Evolutionary conservation across 2,888 invertebrate species (phyloP).

Genomic region (Lithosia quadra): DNA sequence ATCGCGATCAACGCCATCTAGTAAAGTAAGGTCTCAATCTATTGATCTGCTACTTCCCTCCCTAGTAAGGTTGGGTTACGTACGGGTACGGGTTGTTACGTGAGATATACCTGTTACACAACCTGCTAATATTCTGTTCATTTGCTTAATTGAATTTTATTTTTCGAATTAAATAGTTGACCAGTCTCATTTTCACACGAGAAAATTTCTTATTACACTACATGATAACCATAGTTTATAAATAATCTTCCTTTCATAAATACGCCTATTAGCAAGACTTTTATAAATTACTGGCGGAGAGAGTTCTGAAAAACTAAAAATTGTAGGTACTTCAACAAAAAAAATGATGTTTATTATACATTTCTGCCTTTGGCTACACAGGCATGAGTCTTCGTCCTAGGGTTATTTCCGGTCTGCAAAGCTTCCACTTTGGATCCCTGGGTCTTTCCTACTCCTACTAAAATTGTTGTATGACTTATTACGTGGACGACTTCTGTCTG

Average conservation of each 20-base stretch:
- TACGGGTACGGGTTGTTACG: neutral
- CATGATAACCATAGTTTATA: neutral
- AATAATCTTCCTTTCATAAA: neutral
- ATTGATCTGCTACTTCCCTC: neutral
- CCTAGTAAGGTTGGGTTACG: neutral
- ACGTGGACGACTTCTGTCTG: too few species aligned
- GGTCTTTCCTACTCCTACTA: too few species aligned
- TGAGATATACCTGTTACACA: neutral
- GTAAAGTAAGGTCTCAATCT: neutral
- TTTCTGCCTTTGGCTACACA: too few species aligned
- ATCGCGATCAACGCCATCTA: neutral
- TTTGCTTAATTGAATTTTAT: neutral
- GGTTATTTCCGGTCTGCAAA: too few species aligned
- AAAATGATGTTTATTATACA: too few species aligned
- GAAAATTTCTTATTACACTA: neutral
- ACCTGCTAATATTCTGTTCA: neutral
- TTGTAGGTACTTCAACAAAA: too few species aligned
- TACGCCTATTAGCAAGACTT: neutral
- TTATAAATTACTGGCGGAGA: neutral
- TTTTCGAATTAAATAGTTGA: neutral
- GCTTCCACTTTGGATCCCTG: too few species aligned
- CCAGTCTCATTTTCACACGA: neutral
- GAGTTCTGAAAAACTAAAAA: neutral
- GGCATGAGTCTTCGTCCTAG: too few species aligned
- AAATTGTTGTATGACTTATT: too few species aligned